Evolutionary conservation across 1,140 invertebrate genomes (phyloP).

Genomic region (Tetramorium simillimum): DNA sequence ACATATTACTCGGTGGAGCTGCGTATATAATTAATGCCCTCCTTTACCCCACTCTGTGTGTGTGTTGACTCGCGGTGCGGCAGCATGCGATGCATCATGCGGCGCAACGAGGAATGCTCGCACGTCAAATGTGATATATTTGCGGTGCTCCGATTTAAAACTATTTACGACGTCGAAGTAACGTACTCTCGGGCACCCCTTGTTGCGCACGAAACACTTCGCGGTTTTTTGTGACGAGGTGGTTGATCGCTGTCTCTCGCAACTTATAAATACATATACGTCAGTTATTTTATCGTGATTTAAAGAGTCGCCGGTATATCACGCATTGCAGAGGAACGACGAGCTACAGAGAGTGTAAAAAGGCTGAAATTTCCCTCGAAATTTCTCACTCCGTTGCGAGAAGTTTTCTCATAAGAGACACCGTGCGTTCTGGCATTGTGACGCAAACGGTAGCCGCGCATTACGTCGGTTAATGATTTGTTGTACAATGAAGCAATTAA

Average conservation of each 20-base stretch:
- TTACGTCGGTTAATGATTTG: not conserved
- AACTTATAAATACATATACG: constrained; percentile 57
- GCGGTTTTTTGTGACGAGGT: constrained; percentile 28
- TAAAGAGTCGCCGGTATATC: constrained; percentile 15
- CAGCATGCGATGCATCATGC: constrained; percentile 72
- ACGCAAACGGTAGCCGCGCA: not conserved
- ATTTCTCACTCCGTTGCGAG: constrained; percentile 18
- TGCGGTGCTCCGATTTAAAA: constrained; percentile 72
- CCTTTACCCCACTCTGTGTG: not conserved
- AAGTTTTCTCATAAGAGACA: not conserved
- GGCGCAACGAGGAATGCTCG: constrained; percentile 68
- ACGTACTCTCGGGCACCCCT: constrained; percentile 15
- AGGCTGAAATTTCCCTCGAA: not conserved
- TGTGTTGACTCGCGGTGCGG: constrained; percentile 35
- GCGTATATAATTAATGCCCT: constrained; percentile 55
- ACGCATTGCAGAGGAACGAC: not conserved
- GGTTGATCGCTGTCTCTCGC: constrained; percentile 29
- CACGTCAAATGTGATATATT: constrained; percentile 78
- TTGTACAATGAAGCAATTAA: constrained; percentile 18
- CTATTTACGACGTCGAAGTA: constrained; percentile 64
- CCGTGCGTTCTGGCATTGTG: not conserved
- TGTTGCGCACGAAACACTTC: constrained; percentile 48
- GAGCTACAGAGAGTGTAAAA: not conserved
- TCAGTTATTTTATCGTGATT: constrained; percentile 48
- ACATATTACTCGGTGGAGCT: constrained; percentile 3